Evolutionary conservation across 2,113 vertebrate genomes (phyloP).

Genomic region (Tautogolabrus adspersus): DNA sequence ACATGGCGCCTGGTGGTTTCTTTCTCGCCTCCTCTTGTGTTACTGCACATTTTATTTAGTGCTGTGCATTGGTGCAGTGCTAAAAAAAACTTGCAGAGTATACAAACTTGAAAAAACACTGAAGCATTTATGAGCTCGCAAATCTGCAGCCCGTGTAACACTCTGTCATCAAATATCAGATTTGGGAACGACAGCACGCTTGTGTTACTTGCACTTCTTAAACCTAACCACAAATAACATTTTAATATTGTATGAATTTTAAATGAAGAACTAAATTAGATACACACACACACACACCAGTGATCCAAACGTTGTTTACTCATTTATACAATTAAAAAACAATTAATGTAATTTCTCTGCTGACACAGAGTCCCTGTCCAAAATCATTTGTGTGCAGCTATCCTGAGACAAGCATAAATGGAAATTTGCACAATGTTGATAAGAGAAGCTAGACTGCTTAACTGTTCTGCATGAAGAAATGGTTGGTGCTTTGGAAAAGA

Average conservation of each 20-base stretch:
- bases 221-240: not conserved
- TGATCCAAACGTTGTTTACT: no score
- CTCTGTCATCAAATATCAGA: not conserved
- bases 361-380: constrained; percentile 4
- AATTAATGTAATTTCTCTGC: not conserved
- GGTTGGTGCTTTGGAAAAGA: constrained; percentile 6
- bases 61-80: not conserved
- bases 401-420: constrained; percentile 4
- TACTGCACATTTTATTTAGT: constrained; percentile 12
- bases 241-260: not conserved
- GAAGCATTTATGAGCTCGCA: not conserved
- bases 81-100: not conserved
- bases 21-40: not conserved
- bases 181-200: not conserved
- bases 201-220: not conserved
- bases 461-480: constrained; percentile 26
- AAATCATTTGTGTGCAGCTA: constrained; percentile 11
- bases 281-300: not conserved
- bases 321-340: no score
- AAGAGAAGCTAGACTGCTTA: constrained; percentile 38
- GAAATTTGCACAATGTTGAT: constrained; percentile 45
- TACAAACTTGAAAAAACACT: not conserved
- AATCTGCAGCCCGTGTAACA: not conserved
- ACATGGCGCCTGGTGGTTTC: constrained; percentile 2
- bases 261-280: not conserved